Evolutionary conservation across 2,888 invertebrate species (phyloP).

Genomic region (Lapara coniferarum): DNA sequence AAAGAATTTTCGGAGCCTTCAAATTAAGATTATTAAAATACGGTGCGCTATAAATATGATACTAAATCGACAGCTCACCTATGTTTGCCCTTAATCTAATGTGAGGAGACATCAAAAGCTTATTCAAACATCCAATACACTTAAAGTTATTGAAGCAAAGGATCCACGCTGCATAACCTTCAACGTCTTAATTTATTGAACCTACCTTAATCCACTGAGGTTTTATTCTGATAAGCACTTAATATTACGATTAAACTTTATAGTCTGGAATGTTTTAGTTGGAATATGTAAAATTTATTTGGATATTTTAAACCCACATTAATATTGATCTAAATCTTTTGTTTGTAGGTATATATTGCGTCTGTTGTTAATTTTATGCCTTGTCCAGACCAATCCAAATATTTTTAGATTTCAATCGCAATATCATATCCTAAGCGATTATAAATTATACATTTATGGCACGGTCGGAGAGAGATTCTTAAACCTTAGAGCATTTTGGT

Average conservation of each 20-base stretch:
- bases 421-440: too few species aligned
- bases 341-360: too few species aligned
- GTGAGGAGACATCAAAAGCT: conserved; percentile 13
- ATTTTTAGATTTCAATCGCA: too few species aligned
- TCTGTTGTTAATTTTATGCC: too few species aligned
- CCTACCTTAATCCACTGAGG: conserved; percentile 17
- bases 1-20: not conserved
- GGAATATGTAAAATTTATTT: not conserved
- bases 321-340: too few species aligned
- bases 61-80: not conserved
- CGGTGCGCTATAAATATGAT: not conserved
- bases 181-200: conserved; percentile 19
- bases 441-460: too few species aligned
- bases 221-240: conserved; percentile 18
- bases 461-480: too few species aligned
- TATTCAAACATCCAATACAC: conserved; percentile 18
- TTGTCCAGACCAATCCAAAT: too few species aligned
- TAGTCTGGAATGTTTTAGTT: conserved; percentile 8
- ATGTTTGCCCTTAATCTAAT: conserved; percentile 15
- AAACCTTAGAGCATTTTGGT: too few species aligned
- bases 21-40: not conserved
- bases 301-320: not conserved
- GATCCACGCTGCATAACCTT: conserved; percentile 16
- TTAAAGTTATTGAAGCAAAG: conserved; percentile 16
- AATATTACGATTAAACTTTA: conserved; percentile 13